Percentiles rank a stretch among this genome's conserved stretches.
phyloP scores from a whole-genome alignment of 2,113 vertebrate species.

The Eretmodus cyanostictus region DNA sequence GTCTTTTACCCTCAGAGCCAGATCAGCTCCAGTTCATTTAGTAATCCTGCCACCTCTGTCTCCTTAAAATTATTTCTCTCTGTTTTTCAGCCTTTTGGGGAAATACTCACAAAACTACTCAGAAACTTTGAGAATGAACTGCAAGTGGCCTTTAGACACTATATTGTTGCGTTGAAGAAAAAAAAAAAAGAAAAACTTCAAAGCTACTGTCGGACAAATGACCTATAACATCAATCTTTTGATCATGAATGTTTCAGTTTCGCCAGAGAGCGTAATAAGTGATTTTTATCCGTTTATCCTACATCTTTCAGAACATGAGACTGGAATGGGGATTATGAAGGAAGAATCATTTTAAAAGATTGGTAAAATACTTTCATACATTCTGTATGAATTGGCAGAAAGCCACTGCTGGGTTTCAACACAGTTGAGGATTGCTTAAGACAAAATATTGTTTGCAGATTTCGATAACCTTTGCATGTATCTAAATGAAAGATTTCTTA shows the following conservation, averaged over 20 bases:
- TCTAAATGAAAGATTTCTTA: neutral
- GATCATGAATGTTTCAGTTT: neutral
- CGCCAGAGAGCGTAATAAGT: neutral
- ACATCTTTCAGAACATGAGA: neutral
- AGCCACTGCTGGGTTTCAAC: neutral
- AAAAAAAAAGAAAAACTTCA: neutral
- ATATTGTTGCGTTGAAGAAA: neutral
- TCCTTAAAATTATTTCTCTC: neutral
- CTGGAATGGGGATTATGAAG: neutral
- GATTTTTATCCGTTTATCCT: rapidly evolving
- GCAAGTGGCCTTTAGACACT: neutral
- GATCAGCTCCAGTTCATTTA: neutral
- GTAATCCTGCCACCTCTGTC: neutral
- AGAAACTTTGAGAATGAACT: neutral
- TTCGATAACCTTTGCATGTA: neutral
- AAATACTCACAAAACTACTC: neutral
- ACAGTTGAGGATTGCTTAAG: neutral
- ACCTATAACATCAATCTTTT: neutral
- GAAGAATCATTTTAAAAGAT: neutral
- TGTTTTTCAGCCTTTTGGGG: neutral
- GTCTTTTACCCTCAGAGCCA: neutral
- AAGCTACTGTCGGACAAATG: neutral
- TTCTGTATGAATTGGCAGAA: neutral
- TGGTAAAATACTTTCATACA: neutral
- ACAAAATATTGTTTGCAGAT: neutral